These are phyloP conservation scores for Acropora tenuis DNA, from an alignment of 64 coral and sea anemone genomes.

Conservation along the genomic window DNA sequence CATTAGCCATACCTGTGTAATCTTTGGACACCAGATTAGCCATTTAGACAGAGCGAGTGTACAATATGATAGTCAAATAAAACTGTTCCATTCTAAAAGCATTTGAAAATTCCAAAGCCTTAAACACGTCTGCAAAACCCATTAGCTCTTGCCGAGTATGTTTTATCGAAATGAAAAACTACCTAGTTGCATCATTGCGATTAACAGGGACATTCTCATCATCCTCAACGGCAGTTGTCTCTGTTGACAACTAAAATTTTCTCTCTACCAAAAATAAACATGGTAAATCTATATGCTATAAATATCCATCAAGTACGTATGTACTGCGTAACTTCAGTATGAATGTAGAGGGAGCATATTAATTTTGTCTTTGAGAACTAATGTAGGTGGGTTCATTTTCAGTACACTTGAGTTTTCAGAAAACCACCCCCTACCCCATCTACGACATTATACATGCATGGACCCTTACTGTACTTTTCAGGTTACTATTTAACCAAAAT, in stretches of 20 bases:
- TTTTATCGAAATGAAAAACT: background rate
- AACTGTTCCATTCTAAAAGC: constrained; percentile 1
- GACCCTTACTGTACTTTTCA: background rate
- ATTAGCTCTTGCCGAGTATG: background rate
- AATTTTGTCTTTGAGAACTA: background rate
- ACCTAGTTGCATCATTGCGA: constrained; percentile 2
- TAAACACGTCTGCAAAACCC: background rate
- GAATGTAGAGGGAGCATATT: background rate
- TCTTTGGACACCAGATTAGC: constrained; percentile 7
- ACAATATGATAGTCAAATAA: background rate
- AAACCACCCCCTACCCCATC: background rate
- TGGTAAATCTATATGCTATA: background rate
- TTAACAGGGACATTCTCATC: constrained; percentile 1
- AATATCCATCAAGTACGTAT: constrained; percentile 11
- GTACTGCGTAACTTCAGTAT: background rate
- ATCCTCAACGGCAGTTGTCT: constrained; percentile 3
- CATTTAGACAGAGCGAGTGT: background rate
- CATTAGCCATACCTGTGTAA: background rate
- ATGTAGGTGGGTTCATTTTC: constrained; percentile 10
- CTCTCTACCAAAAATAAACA: constrained; percentile 1
- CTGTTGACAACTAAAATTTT: constrained; percentile 18
- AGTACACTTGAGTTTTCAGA: constrained; percentile 1
- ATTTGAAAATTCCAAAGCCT: constrained; percentile 15
- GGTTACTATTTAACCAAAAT: background rate
- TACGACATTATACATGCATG: background rate